Conservation (phyloP, 1,140 invertebrate genomes). For the Radopholus similis region DNA sequence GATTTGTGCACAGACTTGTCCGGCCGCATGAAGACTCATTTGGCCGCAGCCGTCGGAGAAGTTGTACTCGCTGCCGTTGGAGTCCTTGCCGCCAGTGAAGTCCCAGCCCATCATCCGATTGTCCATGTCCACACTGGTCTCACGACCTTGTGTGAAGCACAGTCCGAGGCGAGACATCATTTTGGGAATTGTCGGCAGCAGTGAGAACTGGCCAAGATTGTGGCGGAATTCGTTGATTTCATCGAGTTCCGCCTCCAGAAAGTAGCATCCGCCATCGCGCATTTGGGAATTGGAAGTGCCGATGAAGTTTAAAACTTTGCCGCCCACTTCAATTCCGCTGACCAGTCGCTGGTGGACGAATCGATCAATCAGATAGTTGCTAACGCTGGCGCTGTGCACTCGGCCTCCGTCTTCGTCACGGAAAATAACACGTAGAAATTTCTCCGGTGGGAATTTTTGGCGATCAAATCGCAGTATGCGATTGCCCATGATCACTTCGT, state of each 20-base stretch:
- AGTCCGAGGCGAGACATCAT: constrained; percentile 47
- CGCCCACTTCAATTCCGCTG: constrained; percentile 20
- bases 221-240: constrained; percentile 25
- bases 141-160: constrained; percentile 40
- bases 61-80: constrained; percentile 27
- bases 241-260: constrained; percentile 24
- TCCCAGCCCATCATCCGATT: constrained; percentile 18
- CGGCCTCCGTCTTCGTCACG: constrained; percentile 25
- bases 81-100: constrained; percentile 27
- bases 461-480: constrained; percentile 31
- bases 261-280: constrained; percentile 46
- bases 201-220: constrained; percentile 24
- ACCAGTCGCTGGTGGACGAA: constrained; percentile 15
- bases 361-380: constrained; percentile 12
- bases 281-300: constrained; percentile 47
- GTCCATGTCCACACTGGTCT: constrained; percentile 22
- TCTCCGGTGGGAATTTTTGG: constrained; percentile 25
- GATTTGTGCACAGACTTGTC: constrained; percentile 10
- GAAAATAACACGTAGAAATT: constrained; percentile 33
- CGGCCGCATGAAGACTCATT: constrained; percentile 21
- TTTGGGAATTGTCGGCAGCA: constrained; percentile 31
- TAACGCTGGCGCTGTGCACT: constrained; percentile 8
- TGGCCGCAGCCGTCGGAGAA: constrained; percentile 44
- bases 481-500: constrained; percentile 45
- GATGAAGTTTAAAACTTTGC: constrained; percentile 33